Conservation (phyloP, 2,888 invertebrate species). For the Chydorus sphaericus region DNA sequence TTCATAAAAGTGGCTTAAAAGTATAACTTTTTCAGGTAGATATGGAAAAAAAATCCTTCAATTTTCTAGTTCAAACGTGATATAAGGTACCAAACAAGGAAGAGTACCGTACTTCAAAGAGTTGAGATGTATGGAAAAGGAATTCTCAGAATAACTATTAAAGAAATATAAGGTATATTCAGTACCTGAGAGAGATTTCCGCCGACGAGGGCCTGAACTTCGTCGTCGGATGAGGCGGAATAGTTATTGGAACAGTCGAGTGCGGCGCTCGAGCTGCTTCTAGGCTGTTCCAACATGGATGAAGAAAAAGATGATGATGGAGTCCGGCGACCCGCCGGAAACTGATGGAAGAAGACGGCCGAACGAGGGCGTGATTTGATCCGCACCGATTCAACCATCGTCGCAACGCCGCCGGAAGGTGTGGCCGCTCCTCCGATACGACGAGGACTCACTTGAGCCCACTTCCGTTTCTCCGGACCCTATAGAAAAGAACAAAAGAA, state of each 20-base stretch:
- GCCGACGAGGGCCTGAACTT: slow-evolving; percentile 47
- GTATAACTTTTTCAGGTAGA: too few species aligned
- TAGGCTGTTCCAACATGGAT: background rate
- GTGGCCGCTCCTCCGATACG: slow-evolving; percentile 10
- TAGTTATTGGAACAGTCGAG: slow-evolving; percentile 13
- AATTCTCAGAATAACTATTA: too few species aligned
- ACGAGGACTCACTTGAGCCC: slow-evolving; percentile 43
- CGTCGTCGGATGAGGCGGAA: slow-evolving; percentile 39
- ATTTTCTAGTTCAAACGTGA: too few species aligned
- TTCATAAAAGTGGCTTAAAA: too few species aligned
- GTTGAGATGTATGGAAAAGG: too few species aligned
- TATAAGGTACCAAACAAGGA: too few species aligned
- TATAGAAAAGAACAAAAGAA: background rate
- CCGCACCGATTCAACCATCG: slow-evolving; percentile 25
- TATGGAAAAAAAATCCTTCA: too few species aligned
- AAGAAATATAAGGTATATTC: too few species aligned
- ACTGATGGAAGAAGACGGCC: slow-evolving; percentile 32
- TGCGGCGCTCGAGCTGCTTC: background rate
- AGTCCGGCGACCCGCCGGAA: background rate
- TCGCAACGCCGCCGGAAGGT: slow-evolving; percentile 14
- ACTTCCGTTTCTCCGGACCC: slow-evolving; percentile 50
- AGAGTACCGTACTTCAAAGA: too few species aligned
- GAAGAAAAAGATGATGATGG: background rate
- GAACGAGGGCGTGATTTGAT: slow-evolving; percentile 27
- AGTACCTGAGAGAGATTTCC: slow-evolving; percentile 17